phyloP scores from a whole-genome alignment of 2,888 invertebrate genomes.

The Dioctria rufipes region DNA sequence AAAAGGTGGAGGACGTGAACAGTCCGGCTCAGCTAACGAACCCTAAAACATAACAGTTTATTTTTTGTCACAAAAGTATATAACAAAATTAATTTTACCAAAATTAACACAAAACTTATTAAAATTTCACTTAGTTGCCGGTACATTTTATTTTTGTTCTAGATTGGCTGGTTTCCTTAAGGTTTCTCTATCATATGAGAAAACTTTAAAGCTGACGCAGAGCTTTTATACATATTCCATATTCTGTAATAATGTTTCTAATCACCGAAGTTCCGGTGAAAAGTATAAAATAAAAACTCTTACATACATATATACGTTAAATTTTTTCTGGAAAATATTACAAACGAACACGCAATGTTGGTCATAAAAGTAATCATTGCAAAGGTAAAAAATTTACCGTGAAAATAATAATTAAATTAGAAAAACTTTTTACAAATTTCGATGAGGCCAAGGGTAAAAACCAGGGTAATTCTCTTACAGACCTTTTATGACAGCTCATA shows the following conservation, averaged over 20 bases:
- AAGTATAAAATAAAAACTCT: not conserved
- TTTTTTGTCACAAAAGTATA: not conserved
- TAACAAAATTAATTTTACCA: not conserved
- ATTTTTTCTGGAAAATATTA: no score
- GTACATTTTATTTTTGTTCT: not conserved
- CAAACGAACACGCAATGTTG: no score
- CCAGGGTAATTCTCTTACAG: not conserved
- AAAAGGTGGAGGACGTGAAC: slow-evolving; percentile 67
- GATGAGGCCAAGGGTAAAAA: not conserved
- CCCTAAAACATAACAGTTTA: not conserved
- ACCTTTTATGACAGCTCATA: not conserved
- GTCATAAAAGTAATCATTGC: not conserved
- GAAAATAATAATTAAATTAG: not conserved
- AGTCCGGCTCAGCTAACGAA: slow-evolving; percentile 63
- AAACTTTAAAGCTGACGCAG: not conserved
- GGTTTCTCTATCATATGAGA: no score
- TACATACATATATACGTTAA: not conserved
- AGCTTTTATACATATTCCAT: not conserved
- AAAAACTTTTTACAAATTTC: not conserved
- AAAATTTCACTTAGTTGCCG: not conserved
- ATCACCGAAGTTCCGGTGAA: not conserved
- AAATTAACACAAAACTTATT: slow-evolving; percentile 9
- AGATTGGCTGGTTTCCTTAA: no score
- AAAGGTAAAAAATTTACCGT: not conserved
- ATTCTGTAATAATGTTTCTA: not conserved